Evolutionary conservation across 1,140 invertebrate species (phyloP).

Genomic region (Zophobas atratus): DNA sequence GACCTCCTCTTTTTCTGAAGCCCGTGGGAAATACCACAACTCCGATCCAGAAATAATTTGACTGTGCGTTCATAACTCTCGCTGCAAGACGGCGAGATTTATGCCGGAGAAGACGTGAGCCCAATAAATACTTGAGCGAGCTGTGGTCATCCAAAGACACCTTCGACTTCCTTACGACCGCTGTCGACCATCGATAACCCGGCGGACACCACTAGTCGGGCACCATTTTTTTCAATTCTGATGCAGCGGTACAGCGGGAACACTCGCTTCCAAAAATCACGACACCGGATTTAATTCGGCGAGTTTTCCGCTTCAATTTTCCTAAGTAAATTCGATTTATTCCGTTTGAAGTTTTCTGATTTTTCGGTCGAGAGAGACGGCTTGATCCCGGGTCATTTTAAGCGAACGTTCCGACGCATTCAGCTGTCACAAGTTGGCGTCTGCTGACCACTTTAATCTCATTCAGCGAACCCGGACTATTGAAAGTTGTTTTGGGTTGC

Average conservation of each 20-base stretch:
- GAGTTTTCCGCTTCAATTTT: slow-evolving; percentile 29
- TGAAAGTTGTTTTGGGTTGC: slow-evolving; percentile 24
- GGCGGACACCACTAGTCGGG: too few relatives aligned
- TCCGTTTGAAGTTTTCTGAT: slow-evolving; percentile 36
- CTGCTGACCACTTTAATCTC: slow-evolving; percentile 46
- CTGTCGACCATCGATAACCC: background rate
- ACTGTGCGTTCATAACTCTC: slow-evolving; percentile 28
- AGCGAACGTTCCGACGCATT: slow-evolving; percentile 23
- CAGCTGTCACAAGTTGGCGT: slow-evolving; percentile 34
- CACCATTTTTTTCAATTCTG: too few relatives aligned
- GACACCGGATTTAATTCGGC: slow-evolving; percentile 7
- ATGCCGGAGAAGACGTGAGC: slow-evolving; percentile 7
- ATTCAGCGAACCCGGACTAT: slow-evolving; percentile 16
- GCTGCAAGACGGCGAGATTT: slow-evolving; percentile 13
- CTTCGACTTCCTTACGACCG: background rate
- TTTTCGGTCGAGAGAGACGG: slow-evolving; percentile 21
- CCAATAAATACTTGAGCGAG: slow-evolving; percentile 22
- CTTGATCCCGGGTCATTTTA: slow-evolving; percentile 20
- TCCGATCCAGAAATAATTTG: slow-evolving; percentile 20
- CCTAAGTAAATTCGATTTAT: slow-evolving; percentile 30
- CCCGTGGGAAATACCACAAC: slow-evolving; percentile 27
- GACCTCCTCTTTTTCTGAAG: background rate
- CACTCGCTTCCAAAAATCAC: background rate
- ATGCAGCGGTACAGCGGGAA: too few relatives aligned
- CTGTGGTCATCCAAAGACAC: slow-evolving; percentile 2